Base-by-base conservation (phyloP, 2,888 invertebrate genomes). In the Andrena minutula region DNA sequence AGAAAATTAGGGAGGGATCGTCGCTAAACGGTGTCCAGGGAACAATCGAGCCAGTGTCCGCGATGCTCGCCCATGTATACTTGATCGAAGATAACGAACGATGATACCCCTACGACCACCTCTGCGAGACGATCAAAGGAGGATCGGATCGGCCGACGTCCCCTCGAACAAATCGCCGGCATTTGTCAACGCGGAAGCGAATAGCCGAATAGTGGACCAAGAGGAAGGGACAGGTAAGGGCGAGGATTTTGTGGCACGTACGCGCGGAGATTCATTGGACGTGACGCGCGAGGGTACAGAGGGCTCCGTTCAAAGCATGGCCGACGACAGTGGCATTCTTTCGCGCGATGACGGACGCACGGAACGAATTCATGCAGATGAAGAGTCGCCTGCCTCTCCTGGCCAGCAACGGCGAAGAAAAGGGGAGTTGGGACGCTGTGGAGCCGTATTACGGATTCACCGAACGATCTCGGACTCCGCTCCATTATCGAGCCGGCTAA, bases 391-490 rank as follows among this genome's bases (percentile, higher is more conserved):
- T 49, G 68, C 12, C 69, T 74, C 75, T 78, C 68, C 77, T 61
- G 53, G 23, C 32, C 68, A 72, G 70, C 68, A 74, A 75, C 63
- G 28, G 30, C 32, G 78, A 68, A 85, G 88, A 88, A 89, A 89
- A 88, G 85, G 77, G 75, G 71, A 64, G 26, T 28, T 35, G 64
- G 66, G 68, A 49, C 74, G 75, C 76, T 65, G 69, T 26, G 72
- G 82, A 72, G 78, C 82, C 89, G 91, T 91, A 92, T 93, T 93
- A 92, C 93, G 91, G 91, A 93, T 93, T 93, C 93, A 93, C 89
- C 84, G 89, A 88, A 87, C 90, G 93, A 92, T 89, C 91, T 90
- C 86, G 82, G 87, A 84, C 86, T 86, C 83, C 85, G 88, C 77
- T 75, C 87, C 84, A 90, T 90, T 90, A 90, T 90, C 87, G 84